Evolutionary conservation across 37 sponge, comb jelly and placozoan species (phyloP), one percentile per base, ranked within the genome.

Genomic region (Aplysina aerophoba): DNA sequence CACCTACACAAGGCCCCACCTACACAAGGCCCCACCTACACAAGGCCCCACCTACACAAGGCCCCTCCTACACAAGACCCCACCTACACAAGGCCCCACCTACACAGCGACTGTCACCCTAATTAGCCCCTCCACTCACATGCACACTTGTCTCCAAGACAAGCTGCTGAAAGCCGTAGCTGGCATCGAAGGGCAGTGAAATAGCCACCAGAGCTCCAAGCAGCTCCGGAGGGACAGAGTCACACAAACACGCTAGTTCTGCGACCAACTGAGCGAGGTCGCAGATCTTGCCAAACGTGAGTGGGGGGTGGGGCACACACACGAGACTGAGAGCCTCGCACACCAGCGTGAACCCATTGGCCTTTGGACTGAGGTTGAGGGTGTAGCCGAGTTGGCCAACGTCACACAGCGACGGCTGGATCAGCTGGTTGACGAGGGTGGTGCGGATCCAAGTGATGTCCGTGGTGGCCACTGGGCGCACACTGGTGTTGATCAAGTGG

Each of bases 161-260:
- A 17, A 75, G 53, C 53, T 41, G 44, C 22, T 1, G 33, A 24
- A 75, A 75, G 38, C 78, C 78, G 3, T 41, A 75, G n/a, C n/a
- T 24, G 38, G 33, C 24, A 21, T 75, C 78, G 14, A 53, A 41
- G 0, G 94, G 94, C 19, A 91, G 73, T n/a, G 90, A 91, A 25
- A 96, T 81, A 21, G 96, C 94, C 35, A 88, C 65, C 36, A 96
- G 71, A 14, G 88, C 96, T 37, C 91, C 96, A 83, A 96, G 61
- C 39, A 93, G 59, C 81, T 90, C 92, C 24, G 25, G 34, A 66
- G 79, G 86, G 35, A 91, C 88, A 31, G 61, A 58, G 34, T 77
- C 55, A 40, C 83, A 87, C 28, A 40, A 31, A 53, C 83, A 87
- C 37, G 83, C 81, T 34, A 92, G 88, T 59, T 85, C 90, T 17